Evolutionary conservation across 35 echinoderm and acorn worm genomes (phyloP).

Genomic region (Heliocidaris tuberculata): DNA sequence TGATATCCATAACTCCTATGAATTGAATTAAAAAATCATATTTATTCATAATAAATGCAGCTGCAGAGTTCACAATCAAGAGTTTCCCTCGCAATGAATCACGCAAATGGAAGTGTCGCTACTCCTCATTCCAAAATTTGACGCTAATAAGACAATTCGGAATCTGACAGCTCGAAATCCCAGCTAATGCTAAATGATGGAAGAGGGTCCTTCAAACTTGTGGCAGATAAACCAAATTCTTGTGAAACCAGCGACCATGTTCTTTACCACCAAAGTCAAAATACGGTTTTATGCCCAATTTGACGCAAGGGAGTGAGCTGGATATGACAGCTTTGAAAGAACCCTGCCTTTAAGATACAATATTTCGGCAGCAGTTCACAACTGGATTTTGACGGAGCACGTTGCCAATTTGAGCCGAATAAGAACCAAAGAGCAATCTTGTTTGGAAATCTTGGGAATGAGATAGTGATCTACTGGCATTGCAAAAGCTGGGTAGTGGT

Average conservation of each 20-base stretch:
- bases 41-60: background rate
- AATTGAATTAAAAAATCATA: background rate
- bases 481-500: background rate
- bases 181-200: background rate
- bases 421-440: background rate
- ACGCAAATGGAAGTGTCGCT: background rate
- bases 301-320: background rate
- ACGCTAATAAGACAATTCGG: background rate
- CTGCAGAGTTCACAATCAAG: background rate
- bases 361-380: conserved; percentile 3
- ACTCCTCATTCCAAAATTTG: background rate
- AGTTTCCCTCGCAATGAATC: background rate
- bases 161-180: background rate
- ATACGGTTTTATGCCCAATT: background rate
- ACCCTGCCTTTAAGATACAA: background rate
- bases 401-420: background rate
- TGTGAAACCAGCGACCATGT: background rate
- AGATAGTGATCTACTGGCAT: background rate
- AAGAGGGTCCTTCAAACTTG: background rate
- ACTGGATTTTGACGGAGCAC: background rate
- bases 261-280: background rate
- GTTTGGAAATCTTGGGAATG: background rate
- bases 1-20: background rate
- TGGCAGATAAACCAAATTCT: background rate
- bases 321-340: background rate